phyloP scores from a whole-genome alignment of 2,113 vertebrate species.

The Electrona antarctica region DNA sequence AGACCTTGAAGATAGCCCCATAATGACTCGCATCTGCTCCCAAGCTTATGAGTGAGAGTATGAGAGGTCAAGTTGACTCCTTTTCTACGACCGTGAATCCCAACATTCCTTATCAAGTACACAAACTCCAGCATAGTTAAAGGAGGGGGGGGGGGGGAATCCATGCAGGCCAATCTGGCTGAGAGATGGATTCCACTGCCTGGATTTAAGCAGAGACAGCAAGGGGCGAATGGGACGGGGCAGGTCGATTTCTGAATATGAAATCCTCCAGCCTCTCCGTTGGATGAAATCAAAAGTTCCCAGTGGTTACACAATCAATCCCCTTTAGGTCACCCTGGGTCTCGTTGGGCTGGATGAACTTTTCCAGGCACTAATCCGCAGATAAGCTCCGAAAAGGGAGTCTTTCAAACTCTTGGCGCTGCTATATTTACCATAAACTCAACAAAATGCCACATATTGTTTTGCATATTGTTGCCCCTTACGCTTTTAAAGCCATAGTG shows the following conservation, averaged over 20 bases:
- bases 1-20: conserved; percentile 46
- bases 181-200: conserved; percentile 28
- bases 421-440: conserved; percentile 32
- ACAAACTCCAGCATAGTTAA: not conserved
- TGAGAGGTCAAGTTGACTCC: conserved; percentile 3
- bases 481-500: not conserved
- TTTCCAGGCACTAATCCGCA: conserved; percentile 73
- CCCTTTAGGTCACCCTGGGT: conserved; percentile 50
- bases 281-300: conserved; percentile 62
- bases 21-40: conserved; percentile 54
- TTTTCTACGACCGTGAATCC: conserved; percentile 1
- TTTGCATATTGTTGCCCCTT: conserved; percentile 7
- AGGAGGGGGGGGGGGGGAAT: conserved; percentile 1
- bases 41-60: conserved; percentile 17
- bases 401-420: conserved; percentile 37
- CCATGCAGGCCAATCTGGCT: conserved; percentile 32
- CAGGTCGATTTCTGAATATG: conserved; percentile 58
- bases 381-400: conserved; percentile 59
- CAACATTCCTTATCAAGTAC: conserved; percentile 12
- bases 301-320: conserved; percentile 73
- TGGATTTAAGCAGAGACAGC: conserved; percentile 50
- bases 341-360: conserved; percentile 66
- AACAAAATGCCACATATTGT: conserved; percentile 20
- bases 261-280: conserved; percentile 64
- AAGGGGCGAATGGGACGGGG: conserved; percentile 28